Base-by-base conservation (phyloP, 2,797 vertebrate species). In the Sebastes minor region DNA sequence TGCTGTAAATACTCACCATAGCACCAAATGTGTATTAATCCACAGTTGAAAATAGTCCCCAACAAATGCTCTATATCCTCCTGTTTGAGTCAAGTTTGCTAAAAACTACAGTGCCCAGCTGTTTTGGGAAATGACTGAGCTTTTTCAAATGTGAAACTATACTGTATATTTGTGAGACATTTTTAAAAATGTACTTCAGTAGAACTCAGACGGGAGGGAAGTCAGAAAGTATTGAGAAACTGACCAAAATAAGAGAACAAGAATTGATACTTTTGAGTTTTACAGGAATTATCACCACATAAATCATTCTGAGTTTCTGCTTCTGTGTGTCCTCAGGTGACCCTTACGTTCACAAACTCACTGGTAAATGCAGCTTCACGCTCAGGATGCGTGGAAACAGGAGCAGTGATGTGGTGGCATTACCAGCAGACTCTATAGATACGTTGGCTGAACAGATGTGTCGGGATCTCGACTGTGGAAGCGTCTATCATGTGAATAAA, bases 391-490 rank as follows among this genome's bases (percentile, higher is more conserved):
- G 38, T 38, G 76, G 52, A 6, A 75, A 77, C 80, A 14, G 74
- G 8, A 87, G 55, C 64, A 2, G 13, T 1, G 66, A 49, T 0
- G 30, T 0, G 14, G 83, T 91, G 28, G 8, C 61, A 0, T 35
- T 94, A 5, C 7, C 46, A 0, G 3, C 55, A 2, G 32, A 76
- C 32, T 65, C 9, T 13, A 9, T 11, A 5, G 23, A 81, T 1
- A 0, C 0, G 8, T 3, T 92, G 38, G 0, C 38, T 0, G 16
- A 78, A 1, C 82, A 66, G 71, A 86, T 95, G 78, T 95, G 95
- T 18, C 57, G 6, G 42, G 82, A 68, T 3, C 90, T 92, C 0
- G 46, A 27, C 60, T 95, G 94, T 8, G 91, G 91, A 5, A 12
- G 60, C 4, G 14, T 80, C 33, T 57, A 3, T 33, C 0, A 0